Evolutionary conservation across 2,797 vertebrate genomes (phyloP), one percentile per base, ranked within the genome.

Genomic region (Neosalanx taihuensis): DNA sequence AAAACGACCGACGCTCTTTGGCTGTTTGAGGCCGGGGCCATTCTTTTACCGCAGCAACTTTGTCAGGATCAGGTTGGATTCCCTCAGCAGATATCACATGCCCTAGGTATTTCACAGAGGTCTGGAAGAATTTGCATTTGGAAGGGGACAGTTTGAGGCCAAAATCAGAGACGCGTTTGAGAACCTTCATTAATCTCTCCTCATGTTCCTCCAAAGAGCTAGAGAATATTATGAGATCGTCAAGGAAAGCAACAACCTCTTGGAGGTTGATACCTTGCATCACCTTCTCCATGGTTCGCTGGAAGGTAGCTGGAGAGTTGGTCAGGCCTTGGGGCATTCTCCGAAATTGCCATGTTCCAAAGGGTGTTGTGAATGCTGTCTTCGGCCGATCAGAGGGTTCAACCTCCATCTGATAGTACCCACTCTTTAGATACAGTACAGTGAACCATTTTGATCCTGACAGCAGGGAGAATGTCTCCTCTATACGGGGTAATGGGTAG

Each of bases 231-330:
- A n/a, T n/a, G n/a, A n/a, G n/a, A n/a, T n/a, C n/a, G n/a, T n/a
- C n/a, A n/a, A n/a, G n/a, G n/a, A n/a, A n/a, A n/a, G n/a, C n/a
- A 26, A 75, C 53, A 0, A 79, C 73, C 17, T 77, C 75, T 18
- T 82, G 35, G 5, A 82, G 37, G 31, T 79, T 73, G 0, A 82
- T 65, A 12, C 75, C 67, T 23, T 62, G 37, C 70, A 79, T 71
- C 3, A 77, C 70, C 33, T 64, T 79, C 56, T 79, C 72, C 75
- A 73, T 77, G 5, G 70, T 73, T 7, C 70, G 60, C 18, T 82
- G 72, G 57, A 79, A 82, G 0, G 70, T 75, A 4, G 72, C 67
- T 18, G 75, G 75, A 5, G 71, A 64, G 3, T 79, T 79, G 12
- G 72, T 72, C 0, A 82, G 23, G 0, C 56, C 56, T 69, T 79